These are phyloP conservation scores for Diarsia mendica DNA, from an alignment of 2,888 invertebrate species.

Conservation along the genomic window DNA sequence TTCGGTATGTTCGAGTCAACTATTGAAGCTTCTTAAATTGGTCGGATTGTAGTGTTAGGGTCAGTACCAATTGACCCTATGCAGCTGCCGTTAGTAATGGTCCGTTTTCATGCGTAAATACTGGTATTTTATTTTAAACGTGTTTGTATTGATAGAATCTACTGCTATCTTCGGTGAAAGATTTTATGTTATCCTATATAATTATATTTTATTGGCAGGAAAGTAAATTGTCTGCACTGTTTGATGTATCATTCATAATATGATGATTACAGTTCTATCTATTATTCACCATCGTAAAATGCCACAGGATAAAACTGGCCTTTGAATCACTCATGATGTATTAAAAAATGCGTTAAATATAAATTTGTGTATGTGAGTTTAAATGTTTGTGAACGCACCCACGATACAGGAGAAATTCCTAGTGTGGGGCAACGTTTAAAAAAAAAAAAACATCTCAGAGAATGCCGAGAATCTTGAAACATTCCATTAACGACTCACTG, in stretches of 20 bases:
- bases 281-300: constrained; percentile 2
- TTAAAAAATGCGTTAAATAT: background rate
- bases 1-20: constrained; percentile 41
- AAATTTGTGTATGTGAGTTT: too few species aligned
- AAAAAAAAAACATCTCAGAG: too few species aligned
- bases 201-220: background rate
- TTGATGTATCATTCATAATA: background rate
- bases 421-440: too few species aligned
- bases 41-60: constrained; percentile 81
- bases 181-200: background rate
- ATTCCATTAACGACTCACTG: background rate
- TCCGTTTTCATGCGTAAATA: constrained; percentile 79
- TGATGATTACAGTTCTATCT: constrained; percentile 13
- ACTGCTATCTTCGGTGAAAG: constrained; percentile 18
- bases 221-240: constrained; percentile 14
- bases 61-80: constrained; percentile 86
- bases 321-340: background rate
- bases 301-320: background rate
- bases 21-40: constrained; percentile 68
- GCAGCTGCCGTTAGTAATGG: constrained; percentile 82
- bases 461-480: background rate
- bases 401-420: too few species aligned
- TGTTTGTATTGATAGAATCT: constrained; percentile 44
- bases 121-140: constrained; percentile 64
- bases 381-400: too few species aligned